Evolutionary conservation across 2,888 invertebrate species (phyloP), one percentile per base, ranked within the genome.

Genomic region (Synanthedon myopaeformis): DNA sequence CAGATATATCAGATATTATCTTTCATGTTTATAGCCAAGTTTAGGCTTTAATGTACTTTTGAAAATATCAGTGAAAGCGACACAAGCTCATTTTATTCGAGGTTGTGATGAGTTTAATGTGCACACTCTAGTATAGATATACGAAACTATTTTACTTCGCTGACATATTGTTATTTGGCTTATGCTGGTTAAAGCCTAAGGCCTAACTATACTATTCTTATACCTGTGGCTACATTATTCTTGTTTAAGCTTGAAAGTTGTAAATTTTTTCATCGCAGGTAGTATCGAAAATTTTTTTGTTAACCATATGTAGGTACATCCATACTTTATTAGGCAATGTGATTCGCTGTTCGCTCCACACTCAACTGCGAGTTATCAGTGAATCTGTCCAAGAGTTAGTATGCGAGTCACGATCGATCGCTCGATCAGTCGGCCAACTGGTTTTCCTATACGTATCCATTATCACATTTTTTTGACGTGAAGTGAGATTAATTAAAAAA

Each of bases 321-420:
- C 45, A 8, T 12, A 11, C 45, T 45, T 45, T 45, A 45, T 45
- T 45, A 14, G 45, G 45, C 45, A 45, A 45, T 45, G 14, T 14
- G 14, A 14, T 45, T 12, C 45, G 13, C 45, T 6, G 10, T 12
- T 12, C 3, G 13, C 13, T 45, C 13, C 14, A n/a, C 45, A 45
- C 45, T 13, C 45, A 3, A 12, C 14, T 14, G 13, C n/a, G 6
- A 45, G 52, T 52, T 56, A 55, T 57, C 55, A 53, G 41, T 42
- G 41, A 49, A 57, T 66, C 61, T 53, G 53, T 60, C 54, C 59
- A 58, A 52, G 58, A 58, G 59, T 70, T 70, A 70, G 72, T 69
- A 45, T 63, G 67, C 64, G 55, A 69, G 72, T 76, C 76, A 77
- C 76, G 76, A 72, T 54, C 60, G 58, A 64, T 68, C 55, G 57